Base-by-base conservation (phyloP, 2,113 vertebrate species). In the Chaetodon trifascialis region DNA sequence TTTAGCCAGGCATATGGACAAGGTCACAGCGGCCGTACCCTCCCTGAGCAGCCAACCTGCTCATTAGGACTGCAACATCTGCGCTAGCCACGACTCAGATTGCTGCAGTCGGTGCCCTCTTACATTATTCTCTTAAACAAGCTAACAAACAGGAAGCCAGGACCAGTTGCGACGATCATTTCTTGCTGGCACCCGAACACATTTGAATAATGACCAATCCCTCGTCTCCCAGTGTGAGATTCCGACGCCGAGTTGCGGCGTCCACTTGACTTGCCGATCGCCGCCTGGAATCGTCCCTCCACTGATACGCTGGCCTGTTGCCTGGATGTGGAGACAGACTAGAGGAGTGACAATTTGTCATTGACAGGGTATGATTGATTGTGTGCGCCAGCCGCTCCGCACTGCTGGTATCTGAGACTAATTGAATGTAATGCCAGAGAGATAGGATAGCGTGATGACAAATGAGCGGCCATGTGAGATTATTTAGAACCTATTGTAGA, bases 351-450 rank as follows among this genome's bases (percentile, higher is more conserved):
- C 62, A 49, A 88, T 91, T 92, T 88, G 85, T 87, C 82, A 85
- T 73, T 81, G 87, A 91, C 86, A 23, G 49, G n/a, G 14, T 76
- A 80, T 93, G 93, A 94, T 91, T 89, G 91, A 92, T 93, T 30
- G 73, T 36, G 25, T 0, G 30, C 73, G 81, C 83, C 79, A 65
- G 80, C 73, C 21, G 81, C 72, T 66, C 73, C 54, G 70, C 86
- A 59, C 66, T 52, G 85, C 82, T 64, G 84, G 51, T 88, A 90
- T 93, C 89, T 92, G 83, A 85, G 88, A 85, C 88, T 91, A 94
- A 92, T 91, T 91, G 88, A 92, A 90, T 85, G 88, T 84, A 92
- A 91, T 90, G 80, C 84, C 84, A 51, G 81, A 19, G 80, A 82
- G 86, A 85, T 83, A 44, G 85, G 79, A 83, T 63, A 36, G 58